Base-by-base conservation (phyloP, 2,888 invertebrate genomes). In the Stegophylla sp. region DNA sequence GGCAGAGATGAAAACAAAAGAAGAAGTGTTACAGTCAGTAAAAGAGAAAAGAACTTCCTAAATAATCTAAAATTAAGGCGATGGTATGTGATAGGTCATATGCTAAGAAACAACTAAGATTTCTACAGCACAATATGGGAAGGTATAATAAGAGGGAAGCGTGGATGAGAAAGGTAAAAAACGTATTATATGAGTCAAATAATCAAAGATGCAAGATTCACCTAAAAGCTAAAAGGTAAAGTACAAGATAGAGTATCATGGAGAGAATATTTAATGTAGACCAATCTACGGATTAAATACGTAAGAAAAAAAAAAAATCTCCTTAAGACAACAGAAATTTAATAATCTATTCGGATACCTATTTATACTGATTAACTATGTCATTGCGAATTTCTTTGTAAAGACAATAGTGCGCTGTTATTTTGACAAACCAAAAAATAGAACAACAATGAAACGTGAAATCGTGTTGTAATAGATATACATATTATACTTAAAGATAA, bases 31-130 rank as follows among this genome's bases (percentile, higher is more conserved):
- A 41, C 41, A 64, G 1, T 41, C 17, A 64, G 4, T 41, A 7
- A 34, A 64, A 51, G 51, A 64, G 34, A 64, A 64, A 64, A 64
- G 28, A 41, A 34, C n/a, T 64, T 64, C 41, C 64, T 53, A 53
- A 53, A n/a, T n/a, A 53, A 53, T 53, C n/a, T 53, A 53, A 53
- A 3, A 53, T 53, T n/a, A n/a, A 64, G 10, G 74, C 43, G 61
- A 74, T 51, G 17, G 51, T 2, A 51, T 51, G n/a, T n/a, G 51
- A 51, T 17, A 51, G n/a, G 5, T n/a, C 51, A n/a, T n/a, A 51
- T 3, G 13, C 2, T n/a, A n/a, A n/a, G 51, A 53, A 3, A 53
- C n/a, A n/a, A 53, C n/a, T 17, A 51, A 51, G 51, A 51, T n/a
- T 5, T 17, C 51, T n/a, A n/a, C 3, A 53, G n/a, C 7, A 51